Percentiles rank a stretch among this genome's conserved stretches.
These are phyloP conservation scores for Limanda limanda DNA, from an alignment of 2,113 vertebrate genomes.

Conservation along the genomic window DNA sequence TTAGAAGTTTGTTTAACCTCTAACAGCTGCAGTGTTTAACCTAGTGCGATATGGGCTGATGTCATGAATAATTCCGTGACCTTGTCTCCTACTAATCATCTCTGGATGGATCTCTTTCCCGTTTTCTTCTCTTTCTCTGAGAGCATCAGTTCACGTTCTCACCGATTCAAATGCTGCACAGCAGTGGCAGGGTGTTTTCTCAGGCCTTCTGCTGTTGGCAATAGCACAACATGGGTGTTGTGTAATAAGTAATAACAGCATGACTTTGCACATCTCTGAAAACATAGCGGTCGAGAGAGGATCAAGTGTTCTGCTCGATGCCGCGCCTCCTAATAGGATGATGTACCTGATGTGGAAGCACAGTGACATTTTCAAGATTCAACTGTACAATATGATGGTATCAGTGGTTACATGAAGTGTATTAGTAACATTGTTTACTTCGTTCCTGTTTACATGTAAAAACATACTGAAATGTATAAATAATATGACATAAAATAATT, in stretches of 20 bases:
- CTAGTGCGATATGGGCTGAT: background rate
- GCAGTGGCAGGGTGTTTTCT: constrained; percentile 47
- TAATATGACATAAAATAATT: constrained; percentile 81
- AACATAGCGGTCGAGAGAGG: too few species aligned
- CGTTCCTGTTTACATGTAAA: constrained; percentile 86
- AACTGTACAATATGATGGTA: constrained; percentile 54
- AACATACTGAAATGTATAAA: constrained; percentile 77
- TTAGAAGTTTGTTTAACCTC: constrained; percentile 14
- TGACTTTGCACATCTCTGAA: constrained; percentile 66
- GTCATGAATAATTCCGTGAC: constrained; percentile 34
- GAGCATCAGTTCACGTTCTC: constrained; percentile 41
- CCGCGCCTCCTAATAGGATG: constrained; percentile 54
- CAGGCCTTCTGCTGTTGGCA: constrained; percentile 53
- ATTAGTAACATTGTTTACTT: constrained; percentile 83
- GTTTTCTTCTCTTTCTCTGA: constrained; percentile 7
- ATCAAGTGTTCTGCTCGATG: constrained; percentile 33
- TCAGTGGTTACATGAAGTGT: constrained; percentile 69
- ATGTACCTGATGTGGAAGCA: constrained; percentile 57
- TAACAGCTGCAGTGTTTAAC: constrained; percentile 26
- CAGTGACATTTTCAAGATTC: constrained; percentile 52
- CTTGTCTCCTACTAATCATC: constrained; percentile 32
- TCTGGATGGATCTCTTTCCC: constrained; percentile 19
- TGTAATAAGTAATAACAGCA: constrained; percentile 67
- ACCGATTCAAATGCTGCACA: constrained; percentile 48
- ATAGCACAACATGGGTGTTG: constrained; percentile 66